A percentile compares a stretch with the other conserved stretches of the same genome.
Evolutionary conservation across 2,888 invertebrate species (phyloP).

Genomic region (Rhorus exstirpatorius): DNA sequence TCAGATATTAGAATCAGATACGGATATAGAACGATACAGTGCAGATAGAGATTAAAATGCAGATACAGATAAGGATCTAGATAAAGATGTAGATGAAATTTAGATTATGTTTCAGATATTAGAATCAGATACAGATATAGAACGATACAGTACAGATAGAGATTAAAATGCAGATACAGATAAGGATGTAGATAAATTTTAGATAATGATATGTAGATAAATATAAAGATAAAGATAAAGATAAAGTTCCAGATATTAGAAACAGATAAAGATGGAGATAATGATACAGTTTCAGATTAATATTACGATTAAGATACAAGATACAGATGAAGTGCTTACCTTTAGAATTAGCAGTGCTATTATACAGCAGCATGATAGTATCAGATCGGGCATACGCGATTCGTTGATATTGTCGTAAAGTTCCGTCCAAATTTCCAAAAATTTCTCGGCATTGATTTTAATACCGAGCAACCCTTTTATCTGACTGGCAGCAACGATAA

Average conservation of each 20-base stretch:
- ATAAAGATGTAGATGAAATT: neutral
- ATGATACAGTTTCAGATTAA: neutral
- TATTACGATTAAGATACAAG: neutral
- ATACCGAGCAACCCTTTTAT: conserved; percentile 90
- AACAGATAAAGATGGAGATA: neutral
- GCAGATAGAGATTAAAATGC: too few species aligned
- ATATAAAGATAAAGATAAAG: neutral
- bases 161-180: too few species aligned
- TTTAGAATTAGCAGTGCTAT: conserved; percentile 88
- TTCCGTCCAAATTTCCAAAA: conserved; percentile 88
- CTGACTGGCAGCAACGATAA: conserved; percentile 92
- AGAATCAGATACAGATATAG: too few species aligned
- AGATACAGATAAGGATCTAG: too few species aligned
- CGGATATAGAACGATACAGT: too few species aligned
- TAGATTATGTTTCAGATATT: too few species aligned
- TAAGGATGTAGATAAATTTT: too few species aligned
- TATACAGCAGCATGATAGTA: conserved; percentile 89
- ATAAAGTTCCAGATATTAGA: neutral
- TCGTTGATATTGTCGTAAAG: conserved; percentile 87
- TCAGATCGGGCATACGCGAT: conserved; percentile 88
- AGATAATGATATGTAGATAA: too few species aligned
- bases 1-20: too few species aligned
- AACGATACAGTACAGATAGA: neutral
- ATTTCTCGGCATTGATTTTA: conserved; percentile 88
- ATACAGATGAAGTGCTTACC: conserved; percentile 87